These are phyloP conservation scores for Mirounga angustirostris DNA, from an alignment of 2,113 vertebrate genomes.

Conservation along the genomic window DNA sequence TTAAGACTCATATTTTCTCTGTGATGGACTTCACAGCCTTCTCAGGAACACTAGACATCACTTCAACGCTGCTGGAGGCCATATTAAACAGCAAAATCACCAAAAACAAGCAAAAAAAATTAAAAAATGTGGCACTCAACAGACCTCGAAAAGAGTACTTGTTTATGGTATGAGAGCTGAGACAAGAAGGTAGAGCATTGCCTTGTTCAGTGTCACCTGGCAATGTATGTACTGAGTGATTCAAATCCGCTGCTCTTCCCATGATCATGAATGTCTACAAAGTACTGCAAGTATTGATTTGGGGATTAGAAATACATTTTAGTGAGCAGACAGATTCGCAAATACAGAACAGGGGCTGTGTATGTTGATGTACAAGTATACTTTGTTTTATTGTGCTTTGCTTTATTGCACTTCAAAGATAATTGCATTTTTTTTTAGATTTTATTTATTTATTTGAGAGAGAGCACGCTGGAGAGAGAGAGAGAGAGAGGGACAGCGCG, in stretches of 20 bases:
- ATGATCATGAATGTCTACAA: not conserved
- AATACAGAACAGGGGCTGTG: not conserved
- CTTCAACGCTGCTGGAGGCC: not conserved
- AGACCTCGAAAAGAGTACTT: not conserved
- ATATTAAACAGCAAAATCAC: not conserved
- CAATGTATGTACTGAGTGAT: not conserved
- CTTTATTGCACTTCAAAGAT: not conserved
- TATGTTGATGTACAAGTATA: not conserved
- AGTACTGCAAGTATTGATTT: not conserved
- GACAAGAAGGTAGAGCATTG: not conserved
- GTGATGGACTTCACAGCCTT: not conserved
- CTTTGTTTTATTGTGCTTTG: not conserved
- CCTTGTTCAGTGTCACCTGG: not conserved
- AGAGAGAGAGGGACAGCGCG: not conserved
- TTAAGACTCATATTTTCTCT: not conserved
- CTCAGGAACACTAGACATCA: not conserved
- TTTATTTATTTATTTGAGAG: not conserved
- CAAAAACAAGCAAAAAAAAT: not conserved
- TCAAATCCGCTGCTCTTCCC: not conserved
- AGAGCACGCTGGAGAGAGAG: not conserved
- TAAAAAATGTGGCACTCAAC: not conserved
- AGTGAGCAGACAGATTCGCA: not conserved
- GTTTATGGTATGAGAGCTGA: not conserved
- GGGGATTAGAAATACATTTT: not conserved
- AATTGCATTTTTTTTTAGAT: not conserved